These are phyloP conservation scores for Lamellibrachia luymesi DNA, from an alignment of 1,140 invertebrate genomes.

Conservation along the genomic window DNA sequence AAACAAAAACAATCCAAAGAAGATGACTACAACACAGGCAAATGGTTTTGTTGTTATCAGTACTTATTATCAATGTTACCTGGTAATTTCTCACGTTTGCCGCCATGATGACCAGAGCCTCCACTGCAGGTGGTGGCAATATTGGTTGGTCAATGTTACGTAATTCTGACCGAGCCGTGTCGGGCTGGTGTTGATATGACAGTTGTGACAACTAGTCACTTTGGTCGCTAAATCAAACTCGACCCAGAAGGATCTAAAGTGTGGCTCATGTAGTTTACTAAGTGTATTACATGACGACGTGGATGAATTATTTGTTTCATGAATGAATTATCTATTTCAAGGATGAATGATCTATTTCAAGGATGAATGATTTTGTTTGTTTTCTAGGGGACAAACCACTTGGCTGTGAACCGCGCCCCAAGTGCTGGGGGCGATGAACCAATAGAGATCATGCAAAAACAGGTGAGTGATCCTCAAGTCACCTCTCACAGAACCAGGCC, in stretches of 20 bases:
- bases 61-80: background rate
- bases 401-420: background rate
- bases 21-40: background rate
- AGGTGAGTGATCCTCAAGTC: slow-evolving; percentile 7
- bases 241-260: background rate
- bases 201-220: background rate
- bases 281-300: background rate
- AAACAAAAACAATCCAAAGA: background rate
- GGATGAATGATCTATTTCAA: background rate
- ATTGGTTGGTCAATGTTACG: background rate
- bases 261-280: background rate
- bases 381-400: slow-evolving; percentile 16
- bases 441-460: slow-evolving; percentile 20
- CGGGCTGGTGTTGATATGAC: background rate
- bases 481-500: background rate
- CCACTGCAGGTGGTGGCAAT: background rate
- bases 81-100: no score
- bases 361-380: slow-evolving; percentile 27
- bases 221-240: no score
- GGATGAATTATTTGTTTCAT: slow-evolving; percentile 2
- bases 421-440: background rate
- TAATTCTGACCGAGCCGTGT: background rate
- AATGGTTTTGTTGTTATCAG: background rate
- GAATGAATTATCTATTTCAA: slow-evolving; percentile 21
- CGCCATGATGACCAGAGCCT: background rate